Percentiles rank a stretch among this genome's conserved stretches.
phyloP scores from a whole-genome alignment of 2,797 vertebrate species.

The Epinephelus coioides region DNA sequence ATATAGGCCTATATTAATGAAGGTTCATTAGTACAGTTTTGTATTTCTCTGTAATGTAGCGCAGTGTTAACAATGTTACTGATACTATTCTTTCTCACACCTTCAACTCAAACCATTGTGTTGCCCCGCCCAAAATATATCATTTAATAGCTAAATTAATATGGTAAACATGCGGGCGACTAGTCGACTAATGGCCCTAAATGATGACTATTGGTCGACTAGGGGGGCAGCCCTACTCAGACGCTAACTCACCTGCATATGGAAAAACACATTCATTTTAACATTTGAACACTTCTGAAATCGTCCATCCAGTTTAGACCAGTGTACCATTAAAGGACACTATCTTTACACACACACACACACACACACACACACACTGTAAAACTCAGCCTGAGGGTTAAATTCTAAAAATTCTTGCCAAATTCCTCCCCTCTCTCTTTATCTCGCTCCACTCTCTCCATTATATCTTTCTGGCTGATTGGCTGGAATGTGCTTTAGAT shows the following conservation, averaged over 20 bases:
- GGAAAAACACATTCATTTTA: not conserved
- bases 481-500: conserved; percentile 52
- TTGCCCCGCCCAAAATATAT: no score
- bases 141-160: no score
- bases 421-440: conserved; percentile 27
- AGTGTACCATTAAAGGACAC: conserved; percentile 4
- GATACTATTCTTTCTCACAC: no score
- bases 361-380: not conserved
- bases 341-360: not conserved
- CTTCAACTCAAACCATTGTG: no score
- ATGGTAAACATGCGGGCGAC: fast-evolving
- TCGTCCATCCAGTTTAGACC: not conserved
- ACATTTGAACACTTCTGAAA: not conserved
- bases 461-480: conserved; percentile 65
- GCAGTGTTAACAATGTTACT: no score
- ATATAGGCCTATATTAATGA: no score
- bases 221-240: not conserved
- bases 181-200: no score
- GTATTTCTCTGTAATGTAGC: no score
- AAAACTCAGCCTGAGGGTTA: conserved; percentile 15
- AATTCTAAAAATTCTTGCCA: conserved; percentile 42
- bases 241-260: not conserved
- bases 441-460: conserved; percentile 41
- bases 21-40: no score
- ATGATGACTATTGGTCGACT: no score